Conservation (phyloP, 1,140 invertebrate genomes). For the Drosophila persimilis region DNA sequence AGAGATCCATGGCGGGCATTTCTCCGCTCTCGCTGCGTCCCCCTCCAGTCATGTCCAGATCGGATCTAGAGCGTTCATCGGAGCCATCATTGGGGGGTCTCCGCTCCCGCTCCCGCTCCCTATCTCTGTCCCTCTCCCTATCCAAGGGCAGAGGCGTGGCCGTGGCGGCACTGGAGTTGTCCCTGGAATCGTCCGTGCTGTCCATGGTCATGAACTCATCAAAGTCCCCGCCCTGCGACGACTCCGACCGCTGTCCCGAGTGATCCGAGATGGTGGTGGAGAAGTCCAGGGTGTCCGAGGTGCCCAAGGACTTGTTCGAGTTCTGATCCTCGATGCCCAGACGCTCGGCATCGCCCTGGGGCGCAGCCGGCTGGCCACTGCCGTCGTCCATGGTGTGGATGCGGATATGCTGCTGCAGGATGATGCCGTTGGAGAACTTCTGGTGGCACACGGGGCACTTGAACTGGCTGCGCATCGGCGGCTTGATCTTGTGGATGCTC, state of each 20-base stretch:
- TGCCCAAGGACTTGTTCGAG: conserved; percentile 75
- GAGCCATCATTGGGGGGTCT: conserved; percentile 25
- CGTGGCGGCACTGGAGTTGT: conserved; percentile 62
- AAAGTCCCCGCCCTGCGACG: conserved; percentile 77
- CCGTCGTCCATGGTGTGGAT: conserved; percentile 92
- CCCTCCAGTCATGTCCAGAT: conserved; percentile 40
- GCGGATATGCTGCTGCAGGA: conserved; percentile 97
- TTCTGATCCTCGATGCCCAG: conserved; percentile 73
- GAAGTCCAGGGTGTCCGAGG: conserved; percentile 78
- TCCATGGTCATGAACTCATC: conserved; percentile 82
- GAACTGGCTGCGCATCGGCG: conserved; percentile 94
- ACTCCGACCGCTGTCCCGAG: conserved; percentile 76
- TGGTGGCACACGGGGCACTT: conserved; percentile 99
- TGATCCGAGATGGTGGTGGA: conserved; percentile 77
- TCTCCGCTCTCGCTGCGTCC: conserved; percentile 51
- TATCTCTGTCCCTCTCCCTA: conserved; percentile 28
- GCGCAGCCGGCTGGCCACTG: conserved; percentile 82
- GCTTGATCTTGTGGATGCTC: conserved; percentile 98
- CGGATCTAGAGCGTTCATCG: conserved; percentile 54
- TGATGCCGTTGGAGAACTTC: conserved; percentile 97
- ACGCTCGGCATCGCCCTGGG: conserved; percentile 33
- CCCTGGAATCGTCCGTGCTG: conserved; percentile 76
- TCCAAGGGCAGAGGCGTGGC: conserved; percentile 53
- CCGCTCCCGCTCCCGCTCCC: conserved; percentile 14
- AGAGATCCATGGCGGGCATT: conserved; percentile 71